phyloP scores from a whole-genome alignment of 2,797 vertebrate genomes.

The Chlorospingus semifuscus region DNA sequence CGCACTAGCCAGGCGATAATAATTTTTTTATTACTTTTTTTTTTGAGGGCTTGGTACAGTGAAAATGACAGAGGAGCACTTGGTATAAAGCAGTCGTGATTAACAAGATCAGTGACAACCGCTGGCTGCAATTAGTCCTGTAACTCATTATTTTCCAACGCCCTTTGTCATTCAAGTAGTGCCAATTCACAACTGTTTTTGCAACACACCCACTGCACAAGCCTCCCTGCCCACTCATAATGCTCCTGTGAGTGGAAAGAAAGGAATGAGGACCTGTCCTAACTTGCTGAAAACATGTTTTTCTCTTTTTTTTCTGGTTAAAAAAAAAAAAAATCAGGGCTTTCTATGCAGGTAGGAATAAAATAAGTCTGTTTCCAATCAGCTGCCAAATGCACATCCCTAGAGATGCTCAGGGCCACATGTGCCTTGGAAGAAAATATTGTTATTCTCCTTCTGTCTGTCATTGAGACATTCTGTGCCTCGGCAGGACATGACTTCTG shows the following conservation, averaged over 20 bases:
- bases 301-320: not conserved
- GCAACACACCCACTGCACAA: fast-evolving
- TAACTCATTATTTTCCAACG: not conserved
- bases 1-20: not conserved
- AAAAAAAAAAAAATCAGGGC: not conserved
- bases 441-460: not conserved
- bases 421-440: not conserved
- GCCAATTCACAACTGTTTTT: not conserved
- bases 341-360: not conserved
- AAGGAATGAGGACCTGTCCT: not conserved
- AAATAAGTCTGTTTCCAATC: not conserved
- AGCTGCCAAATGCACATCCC: not conserved
- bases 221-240: not conserved
- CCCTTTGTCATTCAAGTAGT: not conserved
- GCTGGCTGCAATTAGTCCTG: not conserved
- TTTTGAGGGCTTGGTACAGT: not conserved
- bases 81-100: not conserved
- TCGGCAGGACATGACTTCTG: not conserved
- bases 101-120: not conserved
- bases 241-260: not conserved
- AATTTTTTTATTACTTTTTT: not conserved
- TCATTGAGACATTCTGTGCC: not conserved
- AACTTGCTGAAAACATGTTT: not conserved
- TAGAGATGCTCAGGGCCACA: not conserved
- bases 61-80: not conserved